A percentile compares a stretch with the other conserved stretches of the same genome.
These are phyloP conservation scores for Serinus canaria DNA, from an alignment of 2,113 vertebrate species.

Conservation along the genomic window DNA sequence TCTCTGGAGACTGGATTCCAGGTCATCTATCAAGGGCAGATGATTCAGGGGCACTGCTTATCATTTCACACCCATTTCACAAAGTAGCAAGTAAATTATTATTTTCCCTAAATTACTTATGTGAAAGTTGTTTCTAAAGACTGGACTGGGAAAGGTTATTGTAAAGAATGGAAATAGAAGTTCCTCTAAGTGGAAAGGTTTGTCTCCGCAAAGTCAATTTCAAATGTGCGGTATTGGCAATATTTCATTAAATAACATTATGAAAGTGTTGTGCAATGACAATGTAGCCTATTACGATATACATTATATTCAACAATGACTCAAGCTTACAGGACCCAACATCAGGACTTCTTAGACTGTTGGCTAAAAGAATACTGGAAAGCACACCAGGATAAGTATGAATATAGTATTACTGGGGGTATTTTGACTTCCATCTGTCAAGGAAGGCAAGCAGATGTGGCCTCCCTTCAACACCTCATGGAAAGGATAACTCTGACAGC, in stretches of 20 bases:
- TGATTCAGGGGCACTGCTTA: background rate
- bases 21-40: background rate
- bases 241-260: background rate
- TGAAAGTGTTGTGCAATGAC: background rate
- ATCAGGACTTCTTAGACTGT: background rate
- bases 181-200: background rate
- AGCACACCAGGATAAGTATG: background rate
- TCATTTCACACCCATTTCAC: background rate
- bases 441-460: conserved; percentile 34
- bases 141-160: background rate
- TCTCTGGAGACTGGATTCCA: background rate
- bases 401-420: background rate
- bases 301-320: background rate
- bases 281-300: background rate
- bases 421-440: conserved; percentile 58
- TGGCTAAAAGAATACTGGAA: background rate
- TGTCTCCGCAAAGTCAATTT: background rate
- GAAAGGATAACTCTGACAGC: background rate
- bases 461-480: conserved; percentile 27
- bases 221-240: background rate
- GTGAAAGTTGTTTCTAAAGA: background rate
- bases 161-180: background rate
- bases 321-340: background rate
- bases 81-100: background rate
- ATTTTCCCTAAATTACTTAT: background rate